Evolutionary conservation across 92 coral and sea anemone species (phyloP), one percentile per base, ranked within the genome.

Genomic region (Zoanthus gigantus): DNA sequence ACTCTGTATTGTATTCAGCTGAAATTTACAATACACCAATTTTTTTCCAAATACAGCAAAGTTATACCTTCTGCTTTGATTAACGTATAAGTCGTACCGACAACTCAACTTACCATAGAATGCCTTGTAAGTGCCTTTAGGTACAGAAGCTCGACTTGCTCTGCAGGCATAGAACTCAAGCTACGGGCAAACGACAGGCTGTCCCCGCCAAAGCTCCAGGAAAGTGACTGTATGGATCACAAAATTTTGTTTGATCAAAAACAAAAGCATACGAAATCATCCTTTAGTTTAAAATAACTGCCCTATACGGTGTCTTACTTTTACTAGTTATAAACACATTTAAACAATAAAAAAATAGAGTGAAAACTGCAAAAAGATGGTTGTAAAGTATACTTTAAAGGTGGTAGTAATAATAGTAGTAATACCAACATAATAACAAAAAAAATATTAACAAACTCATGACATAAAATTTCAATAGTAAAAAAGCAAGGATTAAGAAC

Each of bases 161-260:
- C 98, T 0, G 93, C 82, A 13, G 96, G 98, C 98, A 95, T 93
- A 29, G 98, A 95, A 31, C 94, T 93, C 44, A 95, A 91, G 17
- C 90, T 95, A 60, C 89, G 94, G 17, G 98, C 98, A 83, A 95
- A 91, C 0, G 96, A 93, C 77, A 95, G 69, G 73, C 89, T 92
- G 79, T 95, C 98, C 45, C 96, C 98, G 74, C 96, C 91, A 88
- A 95, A 95, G 65, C 94, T 93, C 98, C 98, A 95, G 5, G 91
- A 93, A 72, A 93, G 60, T 0, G 94, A 92, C 98, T 95, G 42
- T 37, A 83, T 5, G 76, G 28, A 42, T 15, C 23, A 74, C 9
- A 74, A n/a, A 57, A 57, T 5, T 13, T 63, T 37, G n/a, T 60
- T 1, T 31, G 56, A 14, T 66, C 6, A 10, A 34, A 16, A 72